Evolutionary conservation across 1,140 invertebrate species (phyloP).

Genomic region (Micrasema longulum): DNA sequence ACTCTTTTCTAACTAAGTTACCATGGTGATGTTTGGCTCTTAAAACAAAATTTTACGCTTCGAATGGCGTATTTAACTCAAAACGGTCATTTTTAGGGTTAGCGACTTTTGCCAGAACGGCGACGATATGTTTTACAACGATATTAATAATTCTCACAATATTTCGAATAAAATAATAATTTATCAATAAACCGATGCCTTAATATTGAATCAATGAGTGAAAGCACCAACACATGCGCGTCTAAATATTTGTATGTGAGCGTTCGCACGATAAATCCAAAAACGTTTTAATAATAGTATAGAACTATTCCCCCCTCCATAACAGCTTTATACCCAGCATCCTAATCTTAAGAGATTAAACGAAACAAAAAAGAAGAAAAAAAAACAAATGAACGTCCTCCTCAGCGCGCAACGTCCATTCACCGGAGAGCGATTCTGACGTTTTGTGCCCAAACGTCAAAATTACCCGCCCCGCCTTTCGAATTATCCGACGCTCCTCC

Average conservation of each 20-base stretch:
- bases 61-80: too few species aligned
- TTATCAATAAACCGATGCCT: neutral
- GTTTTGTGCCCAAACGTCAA: conserved; percentile 27
- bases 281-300: conserved; percentile 25
- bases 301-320: conserved; percentile 13
- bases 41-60: too few species aligned
- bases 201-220: neutral
- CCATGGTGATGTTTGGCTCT: too few species aligned
- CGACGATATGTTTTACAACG: too few species aligned
- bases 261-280: conserved; percentile 9
- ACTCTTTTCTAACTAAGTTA: too few species aligned
- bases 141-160: too few species aligned
- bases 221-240: neutral
- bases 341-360: conserved; percentile 26
- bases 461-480: conserved; percentile 24
- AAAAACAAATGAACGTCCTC: conserved; percentile 21
- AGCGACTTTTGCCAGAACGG: too few species aligned
- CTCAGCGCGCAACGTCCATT: conserved; percentile 10
- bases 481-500: conserved; percentile 7
- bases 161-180: too few species aligned
- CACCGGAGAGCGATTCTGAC: conserved; percentile 24
- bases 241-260: too few species aligned
- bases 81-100: too few species aligned
- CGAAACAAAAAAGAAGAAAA: conserved; percentile 23
- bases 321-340: conserved; percentile 14